These are phyloP conservation scores for Molossus alvarezi DNA, from an alignment of 2,797 vertebrate species.

Conservation along the genomic window DNA sequence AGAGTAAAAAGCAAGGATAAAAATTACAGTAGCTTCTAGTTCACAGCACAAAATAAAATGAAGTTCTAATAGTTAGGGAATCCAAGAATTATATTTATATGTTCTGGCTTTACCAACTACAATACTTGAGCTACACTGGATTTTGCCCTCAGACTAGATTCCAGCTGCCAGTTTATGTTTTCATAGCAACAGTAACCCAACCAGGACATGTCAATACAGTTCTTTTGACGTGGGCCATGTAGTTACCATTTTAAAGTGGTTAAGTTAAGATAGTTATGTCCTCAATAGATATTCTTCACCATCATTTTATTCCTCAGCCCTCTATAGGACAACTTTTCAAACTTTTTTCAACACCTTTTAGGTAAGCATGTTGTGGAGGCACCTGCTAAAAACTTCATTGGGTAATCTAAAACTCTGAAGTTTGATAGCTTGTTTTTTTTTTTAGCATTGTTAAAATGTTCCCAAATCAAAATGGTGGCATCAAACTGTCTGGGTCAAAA, in stretches of 20 bases:
- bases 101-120: constrained; percentile 66
- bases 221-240: constrained; percentile 35
- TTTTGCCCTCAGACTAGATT: constrained; percentile 67
- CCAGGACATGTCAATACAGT: neutral
- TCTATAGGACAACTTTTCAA: neutral
- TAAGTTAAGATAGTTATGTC: constrained; percentile 55
- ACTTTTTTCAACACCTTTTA: neutral
- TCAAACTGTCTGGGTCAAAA: neutral
- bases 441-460: constrained; percentile 24
- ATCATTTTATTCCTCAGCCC: neutral
- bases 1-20: constrained; percentile 57
- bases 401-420: constrained; percentile 45
- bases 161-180: constrained; percentile 62
- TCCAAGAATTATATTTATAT: constrained; percentile 67
- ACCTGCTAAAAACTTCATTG: constrained; percentile 29
- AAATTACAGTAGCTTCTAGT: constrained; percentile 60
- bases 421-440: constrained; percentile 43
- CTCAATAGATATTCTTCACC: neutral
- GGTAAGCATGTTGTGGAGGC: neutral
- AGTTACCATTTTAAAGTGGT: constrained; percentile 32
- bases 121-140: constrained; percentile 25
- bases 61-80: constrained; percentile 44
- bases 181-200: constrained; percentile 45
- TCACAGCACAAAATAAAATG: constrained; percentile 61
- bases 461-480: constrained; percentile 23